A percentile compares a stretch with the other conserved stretches of the same genome.
Evolutionary conservation across 2,888 invertebrate genomes (phyloP).

Genomic region (Nymphalis c-album): DNA sequence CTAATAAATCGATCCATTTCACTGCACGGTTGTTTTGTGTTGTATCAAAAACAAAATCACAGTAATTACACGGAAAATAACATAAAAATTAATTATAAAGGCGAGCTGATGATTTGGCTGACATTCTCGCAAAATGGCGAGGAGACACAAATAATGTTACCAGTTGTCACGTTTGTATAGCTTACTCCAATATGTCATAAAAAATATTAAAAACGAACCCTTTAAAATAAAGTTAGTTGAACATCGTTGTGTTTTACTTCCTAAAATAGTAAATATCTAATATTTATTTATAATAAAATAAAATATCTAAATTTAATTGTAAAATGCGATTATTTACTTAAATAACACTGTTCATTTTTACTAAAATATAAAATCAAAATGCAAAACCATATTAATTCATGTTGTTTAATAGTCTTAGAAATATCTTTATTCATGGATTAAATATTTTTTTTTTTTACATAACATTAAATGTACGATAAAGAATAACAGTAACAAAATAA

Average conservation of each 20-base stretch:
- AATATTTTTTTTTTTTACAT: too few species aligned
- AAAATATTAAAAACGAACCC: background rate
- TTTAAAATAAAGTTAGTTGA: background rate
- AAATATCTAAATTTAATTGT: too few species aligned
- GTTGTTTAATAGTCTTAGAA: too few species aligned
- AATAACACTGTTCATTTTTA: background rate
- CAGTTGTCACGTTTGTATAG: conserved; percentile 27
- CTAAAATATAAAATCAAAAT: background rate
- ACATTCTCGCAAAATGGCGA: conserved; percentile 82
- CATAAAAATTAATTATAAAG: conserved; percentile 70
- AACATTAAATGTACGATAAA: too few species aligned
- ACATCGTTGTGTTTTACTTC: too few species aligned
- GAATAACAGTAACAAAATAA: too few species aligned
- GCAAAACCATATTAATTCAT: too few species aligned
- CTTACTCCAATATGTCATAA: conserved; percentile 8
- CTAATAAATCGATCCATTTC: conserved; percentile 90
- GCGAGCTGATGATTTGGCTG: conserved; percentile 82
- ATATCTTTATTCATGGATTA: too few species aligned
- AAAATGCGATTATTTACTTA: too few species aligned
- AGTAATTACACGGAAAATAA: conserved; percentile 58
- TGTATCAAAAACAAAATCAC: conserved; percentile 62
- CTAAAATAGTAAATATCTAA: background rate
- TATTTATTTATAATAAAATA: background rate
- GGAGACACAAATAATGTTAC: conserved; percentile 56
- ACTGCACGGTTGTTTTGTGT: conserved; percentile 49